Conservation (phyloP, 2,797 vertebrate species). For the Leucoraja ocellata region DNA sequence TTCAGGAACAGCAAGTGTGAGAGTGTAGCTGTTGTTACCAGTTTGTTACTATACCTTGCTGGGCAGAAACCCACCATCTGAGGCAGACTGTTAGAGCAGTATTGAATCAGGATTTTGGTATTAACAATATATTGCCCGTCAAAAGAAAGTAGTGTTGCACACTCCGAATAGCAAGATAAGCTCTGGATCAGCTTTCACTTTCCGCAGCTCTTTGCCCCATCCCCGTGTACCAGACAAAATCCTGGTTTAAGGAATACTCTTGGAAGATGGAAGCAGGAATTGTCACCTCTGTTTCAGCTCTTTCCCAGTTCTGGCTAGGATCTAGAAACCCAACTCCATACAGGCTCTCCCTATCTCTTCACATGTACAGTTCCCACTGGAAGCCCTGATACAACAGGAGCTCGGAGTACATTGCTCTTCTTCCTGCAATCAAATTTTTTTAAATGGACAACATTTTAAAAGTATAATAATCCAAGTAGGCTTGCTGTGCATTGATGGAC, state of each 20-base stretch:
- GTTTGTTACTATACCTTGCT: neutral
- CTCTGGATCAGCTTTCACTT: neutral
- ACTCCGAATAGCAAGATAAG: neutral
- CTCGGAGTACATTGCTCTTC: neutral
- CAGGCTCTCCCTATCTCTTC: neutral
- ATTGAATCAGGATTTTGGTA: neutral
- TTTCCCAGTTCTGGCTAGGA: neutral
- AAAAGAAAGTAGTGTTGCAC: neutral
- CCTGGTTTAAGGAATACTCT: neutral
- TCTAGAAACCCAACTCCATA: neutral
- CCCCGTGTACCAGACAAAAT: neutral
- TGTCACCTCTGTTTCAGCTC: neutral
- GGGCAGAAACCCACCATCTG: neutral
- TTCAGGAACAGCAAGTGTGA: too few species aligned
- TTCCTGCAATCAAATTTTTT: neutral
- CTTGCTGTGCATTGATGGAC: neutral
- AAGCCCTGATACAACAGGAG: neutral
- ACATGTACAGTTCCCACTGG: neutral
- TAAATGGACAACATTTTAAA: neutral
- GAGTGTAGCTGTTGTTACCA: too few species aligned
- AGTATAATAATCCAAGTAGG: too few species aligned
- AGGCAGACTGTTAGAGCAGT: neutral
- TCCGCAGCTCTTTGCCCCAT: too few species aligned
- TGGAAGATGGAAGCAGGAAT: neutral
- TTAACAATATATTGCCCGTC: neutral